Evolutionary conservation across 2,797 vertebrate genomes (phyloP).

Genomic region (Hoplostethus atlanticus): DNA sequence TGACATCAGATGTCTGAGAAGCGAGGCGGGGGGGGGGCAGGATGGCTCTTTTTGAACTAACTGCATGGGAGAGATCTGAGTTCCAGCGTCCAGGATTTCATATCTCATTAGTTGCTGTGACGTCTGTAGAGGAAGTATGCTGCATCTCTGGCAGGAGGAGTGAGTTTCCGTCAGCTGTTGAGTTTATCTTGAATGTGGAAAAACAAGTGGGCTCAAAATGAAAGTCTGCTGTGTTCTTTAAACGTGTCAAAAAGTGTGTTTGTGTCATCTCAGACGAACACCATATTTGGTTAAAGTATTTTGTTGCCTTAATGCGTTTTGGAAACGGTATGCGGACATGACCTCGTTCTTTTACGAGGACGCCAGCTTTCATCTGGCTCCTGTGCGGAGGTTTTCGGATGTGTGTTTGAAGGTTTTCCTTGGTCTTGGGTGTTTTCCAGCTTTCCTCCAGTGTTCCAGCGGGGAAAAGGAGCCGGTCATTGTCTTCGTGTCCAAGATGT

Average conservation of each 20-base stretch:
- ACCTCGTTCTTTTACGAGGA: not conserved
- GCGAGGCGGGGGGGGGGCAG: not conserved
- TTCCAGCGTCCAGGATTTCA: not conserved
- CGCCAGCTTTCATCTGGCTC: not conserved
- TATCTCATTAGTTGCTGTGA: not conserved
- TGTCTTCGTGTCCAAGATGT: slow-evolving; percentile 98
- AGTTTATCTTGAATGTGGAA: not conserved
- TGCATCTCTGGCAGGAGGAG: no score
- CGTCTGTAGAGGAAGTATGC: not conserved
- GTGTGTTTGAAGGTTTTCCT: slow-evolving; percentile 6
- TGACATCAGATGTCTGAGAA: not conserved
- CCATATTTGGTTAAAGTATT: not conserved
- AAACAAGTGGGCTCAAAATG: not conserved
- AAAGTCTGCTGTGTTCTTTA: not conserved
- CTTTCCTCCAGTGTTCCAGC: slow-evolving; percentile 92
- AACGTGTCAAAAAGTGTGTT: not conserved
- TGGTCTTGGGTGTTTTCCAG: slow-evolving; percentile 71
- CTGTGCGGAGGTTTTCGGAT: slow-evolving; percentile 1
- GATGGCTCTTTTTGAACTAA: not conserved
- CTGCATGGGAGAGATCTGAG: not conserved
- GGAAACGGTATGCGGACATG: not conserved
- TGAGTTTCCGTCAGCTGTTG: not conserved
- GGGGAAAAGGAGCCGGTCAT: slow-evolving; percentile 89
- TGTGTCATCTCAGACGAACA: not conserved
- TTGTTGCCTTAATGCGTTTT: not conserved